phyloP scores from a whole-genome alignment of 2,888 invertebrate genomes.

The Nephrocerus scutellatus region DNA sequence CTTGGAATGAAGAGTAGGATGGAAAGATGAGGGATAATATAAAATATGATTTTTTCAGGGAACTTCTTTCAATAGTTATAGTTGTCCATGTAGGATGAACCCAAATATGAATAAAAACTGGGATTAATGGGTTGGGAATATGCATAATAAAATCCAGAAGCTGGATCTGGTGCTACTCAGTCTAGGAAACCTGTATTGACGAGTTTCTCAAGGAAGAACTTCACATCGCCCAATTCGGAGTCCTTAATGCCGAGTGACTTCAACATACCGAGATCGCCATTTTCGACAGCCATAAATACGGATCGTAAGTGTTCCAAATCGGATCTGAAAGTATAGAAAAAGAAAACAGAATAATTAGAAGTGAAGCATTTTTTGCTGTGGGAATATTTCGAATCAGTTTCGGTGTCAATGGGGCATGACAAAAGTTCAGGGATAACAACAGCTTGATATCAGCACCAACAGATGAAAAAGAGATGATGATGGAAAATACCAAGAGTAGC shows the following conservation, averaged over 20 bases:
- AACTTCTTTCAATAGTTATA: constrained; percentile 39
- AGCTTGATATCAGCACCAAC: too few species aligned
- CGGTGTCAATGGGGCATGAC: too few species aligned
- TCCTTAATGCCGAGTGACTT: constrained; percentile 92
- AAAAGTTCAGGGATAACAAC: too few species aligned
- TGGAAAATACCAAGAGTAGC: too few species aligned
- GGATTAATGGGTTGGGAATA: constrained; percentile 60
- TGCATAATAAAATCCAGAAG: constrained; percentile 66
- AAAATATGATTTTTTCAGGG: too few species aligned
- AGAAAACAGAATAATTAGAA: too few species aligned
- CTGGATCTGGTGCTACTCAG: constrained; percentile 70
- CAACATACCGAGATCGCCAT: constrained; percentile 88
- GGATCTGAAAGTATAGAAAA: constrained; percentile 66
- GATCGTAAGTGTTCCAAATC: constrained; percentile 89
- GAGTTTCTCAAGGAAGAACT: constrained; percentile 92
- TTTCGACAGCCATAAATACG: constrained; percentile 92
- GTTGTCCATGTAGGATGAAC: constrained; percentile 51
- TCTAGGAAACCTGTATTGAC: constrained; percentile 94
- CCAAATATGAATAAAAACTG: constrained; percentile 64
- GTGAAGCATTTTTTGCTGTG: too few species aligned
- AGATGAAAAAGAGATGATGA: too few species aligned
- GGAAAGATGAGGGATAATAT: too few species aligned
- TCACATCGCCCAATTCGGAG: constrained; percentile 89
- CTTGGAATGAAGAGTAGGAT: too few species aligned
- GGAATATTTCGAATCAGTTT: too few species aligned